Evolutionary conservation across 2,797 vertebrate genomes (phyloP), one percentile per base, ranked within the genome.

Genomic region (Hyperoplus lanceolatus): DNA sequence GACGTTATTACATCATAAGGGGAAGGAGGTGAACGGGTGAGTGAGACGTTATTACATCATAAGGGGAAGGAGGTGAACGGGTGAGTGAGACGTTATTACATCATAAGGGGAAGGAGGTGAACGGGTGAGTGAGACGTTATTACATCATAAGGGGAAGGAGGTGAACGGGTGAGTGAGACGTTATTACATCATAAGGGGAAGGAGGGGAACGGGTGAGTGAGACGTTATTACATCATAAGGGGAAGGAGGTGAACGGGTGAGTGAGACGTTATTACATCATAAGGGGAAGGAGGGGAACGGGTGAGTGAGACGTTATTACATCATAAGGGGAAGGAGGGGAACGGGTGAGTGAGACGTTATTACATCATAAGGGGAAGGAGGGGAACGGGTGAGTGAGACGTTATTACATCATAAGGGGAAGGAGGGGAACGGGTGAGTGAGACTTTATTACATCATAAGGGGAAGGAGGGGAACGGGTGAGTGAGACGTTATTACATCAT

Each of bases 161-260:
- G 56, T 3, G 89, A 94, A 42, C 61, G 95, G 92, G 95, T 96
- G 79, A 93, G 91, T 45, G 43, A 18, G 62, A 1, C 54, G 42
- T 29, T 29, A 29, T 29, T 29, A 29, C 29, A 29, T 29, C 29
- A 11, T 12, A 15, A 13, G 9, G 55, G 68, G 79, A 21, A 9
- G 41, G 56, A 16, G 41, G 9, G 3, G 89, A 94, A 42, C 61
- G 95, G 92, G 95, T 96, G 79, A 93, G 91, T 45, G 43, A 18
- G 62, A 1, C 54, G 42, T 29, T 29, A 29, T 29, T 29, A 29
- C 29, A 29, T 29, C 29, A 11, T 12, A 15, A 13, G 9, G 55
- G 68, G 79, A 21, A 9, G 41, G 56, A 16, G 41, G 56, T 3
- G 89, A 94, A 42, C 61, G 95, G 92, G 95, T 96, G 79, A 93